These are phyloP conservation scores for Brachionus angularis DNA, from an alignment of 1,140 invertebrate species.

Conservation along the genomic window DNA sequence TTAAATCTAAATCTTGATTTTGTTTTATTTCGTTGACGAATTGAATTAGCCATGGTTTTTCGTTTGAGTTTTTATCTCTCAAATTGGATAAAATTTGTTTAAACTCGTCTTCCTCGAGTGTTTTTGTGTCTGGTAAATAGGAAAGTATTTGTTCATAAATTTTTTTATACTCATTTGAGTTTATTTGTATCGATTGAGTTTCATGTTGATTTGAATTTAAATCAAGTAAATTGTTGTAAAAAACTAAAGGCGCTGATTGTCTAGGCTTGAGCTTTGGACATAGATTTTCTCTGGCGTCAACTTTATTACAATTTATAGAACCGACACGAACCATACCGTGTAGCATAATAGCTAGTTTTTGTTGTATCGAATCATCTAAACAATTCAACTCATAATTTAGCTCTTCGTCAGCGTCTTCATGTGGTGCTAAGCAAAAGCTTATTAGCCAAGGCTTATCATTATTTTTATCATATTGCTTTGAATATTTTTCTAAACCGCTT, in stretches of 20 bases:
- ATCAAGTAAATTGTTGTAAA: background rate
- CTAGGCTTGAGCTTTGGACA: constrained; percentile 10
- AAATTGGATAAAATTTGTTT: constrained; percentile 48
- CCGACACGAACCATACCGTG: constrained; percentile 57
- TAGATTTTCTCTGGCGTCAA: background rate
- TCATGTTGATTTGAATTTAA: background rate
- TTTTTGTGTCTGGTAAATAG: constrained; percentile 61
- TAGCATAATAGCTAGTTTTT: constrained; percentile 65
- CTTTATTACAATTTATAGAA: constrained; percentile 3
- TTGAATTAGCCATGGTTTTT: constrained; percentile 64
- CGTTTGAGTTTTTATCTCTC: constrained; percentile 46
- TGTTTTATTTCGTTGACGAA: constrained; percentile 63
- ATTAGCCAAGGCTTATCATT: constrained; percentile 56
- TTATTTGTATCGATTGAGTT: background rate
- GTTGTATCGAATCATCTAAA: constrained; percentile 60
- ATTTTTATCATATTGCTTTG: constrained; percentile 30
- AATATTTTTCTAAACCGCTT: background rate
- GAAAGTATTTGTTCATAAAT: constrained; percentile 62
- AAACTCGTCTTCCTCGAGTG: constrained; percentile 50
- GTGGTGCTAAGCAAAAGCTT: constrained; percentile 58
- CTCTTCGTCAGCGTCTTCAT: constrained; percentile 47
- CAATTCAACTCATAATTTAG: constrained; percentile 51
- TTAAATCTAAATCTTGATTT: constrained; percentile 60
- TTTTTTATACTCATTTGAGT: constrained; percentile 56
- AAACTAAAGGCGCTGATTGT: constrained; percentile 6